A percentile compares a stretch with the other conserved stretches of the same genome.
These are phyloP conservation scores for Nymphalis polychloros DNA, from an alignment of 2,888 invertebrate genomes.

Conservation along the genomic window DNA sequence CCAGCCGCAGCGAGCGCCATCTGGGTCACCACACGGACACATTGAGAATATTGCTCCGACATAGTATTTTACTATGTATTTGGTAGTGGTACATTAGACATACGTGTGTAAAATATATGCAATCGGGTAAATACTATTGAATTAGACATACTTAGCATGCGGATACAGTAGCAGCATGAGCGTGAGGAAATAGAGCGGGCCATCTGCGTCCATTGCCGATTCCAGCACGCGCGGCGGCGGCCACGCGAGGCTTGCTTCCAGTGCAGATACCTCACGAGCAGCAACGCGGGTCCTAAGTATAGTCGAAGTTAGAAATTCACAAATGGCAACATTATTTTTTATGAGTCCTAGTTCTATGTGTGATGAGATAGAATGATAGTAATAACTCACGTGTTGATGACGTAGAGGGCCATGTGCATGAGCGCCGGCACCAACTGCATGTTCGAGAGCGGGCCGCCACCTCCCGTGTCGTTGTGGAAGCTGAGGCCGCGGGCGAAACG, in stretches of 20 bases:
- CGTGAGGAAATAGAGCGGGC: constrained; percentile 93
- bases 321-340: no score
- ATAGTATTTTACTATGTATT: neutral
- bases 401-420: constrained; percentile 96
- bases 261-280: constrained; percentile 88
- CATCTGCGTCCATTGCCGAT: constrained; percentile 93
- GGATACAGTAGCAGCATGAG: constrained; percentile 91
- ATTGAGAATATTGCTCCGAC: neutral
- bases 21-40: constrained; percentile 52
- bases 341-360: no score
- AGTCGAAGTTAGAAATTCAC: neutral
- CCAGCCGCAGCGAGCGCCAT: constrained; percentile 88
- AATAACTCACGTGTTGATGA: constrained; percentile 89
- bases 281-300: constrained; percentile 85
- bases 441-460: constrained; percentile 97
- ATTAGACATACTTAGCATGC: constrained; percentile 75
- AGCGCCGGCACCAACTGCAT: constrained; percentile 98
- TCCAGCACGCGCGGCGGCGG: constrained; percentile 86
- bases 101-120: no score
- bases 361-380: neutral
- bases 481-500: constrained; percentile 96
- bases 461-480: constrained; percentile 98
- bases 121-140: neutral
- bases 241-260: constrained; percentile 87
- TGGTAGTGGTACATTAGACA: neutral